Evolutionary conservation across 1,140 invertebrate species (phyloP).

Genomic region (Caenorhabditis remanei): DNA sequence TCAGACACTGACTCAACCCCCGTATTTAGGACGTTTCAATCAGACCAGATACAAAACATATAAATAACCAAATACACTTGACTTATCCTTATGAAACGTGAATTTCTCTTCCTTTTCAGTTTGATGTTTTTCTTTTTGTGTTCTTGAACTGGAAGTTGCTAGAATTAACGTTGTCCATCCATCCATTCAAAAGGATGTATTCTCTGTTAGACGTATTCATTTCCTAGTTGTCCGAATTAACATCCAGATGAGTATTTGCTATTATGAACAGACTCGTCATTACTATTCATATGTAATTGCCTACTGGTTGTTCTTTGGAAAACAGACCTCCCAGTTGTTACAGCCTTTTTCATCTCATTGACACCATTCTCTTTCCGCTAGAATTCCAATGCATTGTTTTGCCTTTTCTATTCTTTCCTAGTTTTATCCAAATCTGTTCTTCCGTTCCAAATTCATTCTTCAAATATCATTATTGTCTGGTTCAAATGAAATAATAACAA

Average conservation of each 20-base stretch:
- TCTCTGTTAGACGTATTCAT: neutral
- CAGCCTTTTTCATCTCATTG: neutral
- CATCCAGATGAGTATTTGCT: conserved; percentile 9
- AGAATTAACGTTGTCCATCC: neutral
- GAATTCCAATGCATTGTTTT: neutral
- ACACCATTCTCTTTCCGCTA: neutral
- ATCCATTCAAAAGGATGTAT: neutral
- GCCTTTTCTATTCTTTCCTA: neutral
- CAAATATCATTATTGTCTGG: no score
- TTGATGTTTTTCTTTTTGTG: neutral
- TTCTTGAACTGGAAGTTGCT: neutral
- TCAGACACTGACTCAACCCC: neutral
- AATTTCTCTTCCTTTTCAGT: neutral
- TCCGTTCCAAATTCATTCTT: no score
- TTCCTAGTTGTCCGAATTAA: neutral
- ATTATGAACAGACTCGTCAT: neutral
- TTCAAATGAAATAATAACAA: no score
- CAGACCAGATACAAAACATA: neutral
- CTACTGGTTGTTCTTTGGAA: neutral
- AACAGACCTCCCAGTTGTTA: neutral
- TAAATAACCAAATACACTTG: neutral
- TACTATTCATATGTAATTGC: conserved; percentile 24
- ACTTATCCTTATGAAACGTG: neutral
- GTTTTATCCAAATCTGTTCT: no score
- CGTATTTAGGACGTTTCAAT: neutral